phyloP scores from a whole-genome alignment of 2,797 vertebrate genomes.

The Cetoscarus ocellatus region DNA sequence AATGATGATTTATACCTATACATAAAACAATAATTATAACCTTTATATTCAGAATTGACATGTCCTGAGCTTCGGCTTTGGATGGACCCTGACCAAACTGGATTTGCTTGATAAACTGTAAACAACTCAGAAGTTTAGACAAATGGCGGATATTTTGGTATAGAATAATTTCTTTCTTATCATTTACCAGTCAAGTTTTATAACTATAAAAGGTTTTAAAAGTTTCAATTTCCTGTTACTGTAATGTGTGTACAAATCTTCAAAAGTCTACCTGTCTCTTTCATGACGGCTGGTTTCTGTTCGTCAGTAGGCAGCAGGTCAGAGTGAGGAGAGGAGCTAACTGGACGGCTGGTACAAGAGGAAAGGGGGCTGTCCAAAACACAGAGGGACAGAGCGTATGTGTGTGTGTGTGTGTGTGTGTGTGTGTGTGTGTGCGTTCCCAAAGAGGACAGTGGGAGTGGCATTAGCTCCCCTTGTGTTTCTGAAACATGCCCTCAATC shows the following conservation, averaged over 20 bases:
- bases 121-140: neutral
- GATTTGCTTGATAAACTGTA: neutral
- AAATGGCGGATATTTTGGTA: neutral
- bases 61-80: too few species aligned
- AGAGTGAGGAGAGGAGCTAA: conserved; percentile 52
- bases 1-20: neutral
- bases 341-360: conserved; percentile 44
- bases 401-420: conserved; percentile 35
- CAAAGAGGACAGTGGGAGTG: conserved; percentile 37
- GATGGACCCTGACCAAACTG: neutral
- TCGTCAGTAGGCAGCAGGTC: conserved; percentile 34
- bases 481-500: conserved; percentile 39
- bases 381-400: conserved; percentile 40
- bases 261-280: conserved; percentile 89
- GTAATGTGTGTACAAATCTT: neutral
- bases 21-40: too few species aligned
- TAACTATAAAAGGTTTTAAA: too few species aligned
- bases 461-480: conserved; percentile 11
- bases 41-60: too few species aligned
- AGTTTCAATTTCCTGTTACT: neutral
- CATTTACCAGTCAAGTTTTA: neutral
- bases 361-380: conserved; percentile 64
- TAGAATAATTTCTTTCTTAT: neutral
- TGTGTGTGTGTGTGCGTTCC: conserved; percentile 26
- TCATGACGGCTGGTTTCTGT: conserved; percentile 86